These are phyloP conservation scores for Zosterops japonicus DNA, from an alignment of 2,113 vertebrate species.

Conservation along the genomic window DNA sequence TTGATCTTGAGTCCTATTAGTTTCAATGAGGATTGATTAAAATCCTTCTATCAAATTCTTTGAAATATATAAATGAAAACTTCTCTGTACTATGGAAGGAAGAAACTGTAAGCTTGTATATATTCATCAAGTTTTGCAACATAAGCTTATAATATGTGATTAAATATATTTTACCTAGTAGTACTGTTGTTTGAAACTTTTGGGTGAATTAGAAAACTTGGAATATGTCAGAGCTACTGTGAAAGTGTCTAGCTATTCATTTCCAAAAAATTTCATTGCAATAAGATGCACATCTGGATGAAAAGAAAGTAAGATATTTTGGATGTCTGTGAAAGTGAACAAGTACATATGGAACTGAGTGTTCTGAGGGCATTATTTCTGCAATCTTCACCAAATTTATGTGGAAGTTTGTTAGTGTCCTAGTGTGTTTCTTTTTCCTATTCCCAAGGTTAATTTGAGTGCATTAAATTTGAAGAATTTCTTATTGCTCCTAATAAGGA, in stretches of 20 bases:
- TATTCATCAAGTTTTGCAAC: not conserved
- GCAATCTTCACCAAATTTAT: not conserved
- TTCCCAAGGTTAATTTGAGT: not conserved
- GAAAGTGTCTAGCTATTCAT: not conserved
- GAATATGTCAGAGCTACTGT: not conserved
- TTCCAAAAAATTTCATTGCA: not conserved
- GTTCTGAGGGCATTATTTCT: not conserved
- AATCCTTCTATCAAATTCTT: not conserved
- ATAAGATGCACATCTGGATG: not conserved
- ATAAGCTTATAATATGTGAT: not conserved
- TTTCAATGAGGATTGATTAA: not conserved
- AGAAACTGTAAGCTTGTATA: not conserved
- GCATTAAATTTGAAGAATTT: not conserved
- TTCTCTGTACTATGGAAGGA: not conserved
- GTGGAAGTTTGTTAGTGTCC: not conserved
- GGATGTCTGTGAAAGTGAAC: not conserved
- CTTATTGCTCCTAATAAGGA: not conserved
- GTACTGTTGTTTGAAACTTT: not conserved
- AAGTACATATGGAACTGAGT: not conserved
- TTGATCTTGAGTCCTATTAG: not conserved
- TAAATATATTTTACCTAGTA: not conserved
- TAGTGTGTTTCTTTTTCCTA: not conserved
- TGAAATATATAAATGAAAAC: not conserved
- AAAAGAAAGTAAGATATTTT: not conserved
- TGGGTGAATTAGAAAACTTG: not conserved